A percentile compares a stretch with the other conserved stretches of the same genome.
phyloP scores from a whole-genome alignment of 2,888 invertebrate species.

The Aquatica leii region DNA sequence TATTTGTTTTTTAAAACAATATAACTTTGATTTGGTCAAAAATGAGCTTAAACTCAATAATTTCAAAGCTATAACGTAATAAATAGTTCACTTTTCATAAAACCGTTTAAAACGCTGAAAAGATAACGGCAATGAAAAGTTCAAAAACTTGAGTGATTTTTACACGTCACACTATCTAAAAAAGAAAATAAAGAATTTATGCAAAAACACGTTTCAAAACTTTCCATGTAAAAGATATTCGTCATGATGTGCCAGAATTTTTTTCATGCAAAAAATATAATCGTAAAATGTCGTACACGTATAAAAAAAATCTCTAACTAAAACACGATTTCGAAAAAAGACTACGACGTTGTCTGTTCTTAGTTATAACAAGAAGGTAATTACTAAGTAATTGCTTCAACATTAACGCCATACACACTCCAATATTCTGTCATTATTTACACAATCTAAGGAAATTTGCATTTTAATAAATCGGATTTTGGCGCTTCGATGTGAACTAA shows the following conservation, averaged over 20 bases:
- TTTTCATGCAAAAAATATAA: conserved; percentile 7
- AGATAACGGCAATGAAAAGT: not conserved
- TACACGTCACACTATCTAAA: conserved; percentile 7
- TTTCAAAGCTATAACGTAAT: too few relatives aligned
- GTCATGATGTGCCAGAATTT: conserved; percentile 8
- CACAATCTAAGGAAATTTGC: conserved; percentile 15
- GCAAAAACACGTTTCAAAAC: conserved; percentile 4
- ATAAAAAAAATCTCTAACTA: not conserved
- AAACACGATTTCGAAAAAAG: too few relatives aligned
- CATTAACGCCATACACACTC: not conserved
- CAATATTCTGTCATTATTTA: conserved; percentile 16
- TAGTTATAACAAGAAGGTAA: too few relatives aligned
- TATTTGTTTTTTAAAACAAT: too few relatives aligned
- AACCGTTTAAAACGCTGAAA: too few relatives aligned
- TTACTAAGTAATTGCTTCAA: too few relatives aligned
- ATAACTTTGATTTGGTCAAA: too few relatives aligned
- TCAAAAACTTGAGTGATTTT: conserved; percentile 3
- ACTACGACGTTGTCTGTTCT: too few relatives aligned
- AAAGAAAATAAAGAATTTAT: not conserved
- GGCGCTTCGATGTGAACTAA: conserved; percentile 6
- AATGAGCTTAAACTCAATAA: too few relatives aligned
- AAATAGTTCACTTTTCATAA: too few relatives aligned
- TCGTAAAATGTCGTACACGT: not conserved
- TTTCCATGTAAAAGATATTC: conserved; percentile 8
- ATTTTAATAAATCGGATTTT: conserved; percentile 18